phyloP scores from a whole-genome alignment of 2,797 vertebrate species.

The Amazona finschi region DNA sequence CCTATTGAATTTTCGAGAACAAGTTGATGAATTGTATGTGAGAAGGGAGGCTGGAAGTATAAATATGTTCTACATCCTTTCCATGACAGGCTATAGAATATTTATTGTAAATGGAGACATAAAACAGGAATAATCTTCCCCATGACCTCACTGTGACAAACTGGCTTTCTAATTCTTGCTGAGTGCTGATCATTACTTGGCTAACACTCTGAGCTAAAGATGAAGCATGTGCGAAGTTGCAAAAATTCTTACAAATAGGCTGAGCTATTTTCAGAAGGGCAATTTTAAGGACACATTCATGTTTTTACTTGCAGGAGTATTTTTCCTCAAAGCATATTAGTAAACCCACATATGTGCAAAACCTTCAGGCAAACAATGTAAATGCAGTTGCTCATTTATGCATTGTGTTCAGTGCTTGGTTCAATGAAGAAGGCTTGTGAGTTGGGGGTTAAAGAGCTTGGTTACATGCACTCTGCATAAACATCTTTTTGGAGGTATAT shows the following conservation, averaged over 20 bases:
- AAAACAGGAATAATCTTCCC: slow-evolving; percentile 63
- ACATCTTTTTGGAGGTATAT: neutral
- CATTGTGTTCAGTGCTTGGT: neutral
- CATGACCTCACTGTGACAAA: slow-evolving; percentile 61
- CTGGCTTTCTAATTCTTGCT: slow-evolving; percentile 55
- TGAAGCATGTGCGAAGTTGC: slow-evolving; percentile 45
- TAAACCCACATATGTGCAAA: neutral
- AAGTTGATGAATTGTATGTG: slow-evolving; percentile 48
- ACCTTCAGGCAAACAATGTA: neutral
- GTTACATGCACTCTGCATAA: neutral
- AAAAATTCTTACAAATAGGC: slow-evolving; percentile 42
- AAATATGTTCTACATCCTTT: slow-evolving; percentile 58
- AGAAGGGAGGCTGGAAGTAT: slow-evolving; percentile 21
- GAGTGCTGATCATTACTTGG: slow-evolving; percentile 65
- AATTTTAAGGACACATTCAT: slow-evolving; percentile 24
- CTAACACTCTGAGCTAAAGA: slow-evolving; percentile 36
- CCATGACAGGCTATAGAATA: slow-evolving; percentile 45
- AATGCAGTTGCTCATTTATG: neutral
- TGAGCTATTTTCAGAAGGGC: slow-evolving; percentile 51
- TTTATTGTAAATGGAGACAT: slow-evolving; percentile 63
- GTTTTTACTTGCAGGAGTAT: neutral
- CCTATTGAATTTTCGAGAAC: slow-evolving; percentile 26
- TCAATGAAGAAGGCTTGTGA: neutral
- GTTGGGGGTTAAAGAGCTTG: neutral
- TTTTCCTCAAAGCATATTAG: neutral